Percentiles rank a stretch among this genome's conserved stretches.
These are phyloP conservation scores for Puffinus mauretanicus DNA, from an alignment of 2,113 vertebrate species.

Conservation along the genomic window DNA sequence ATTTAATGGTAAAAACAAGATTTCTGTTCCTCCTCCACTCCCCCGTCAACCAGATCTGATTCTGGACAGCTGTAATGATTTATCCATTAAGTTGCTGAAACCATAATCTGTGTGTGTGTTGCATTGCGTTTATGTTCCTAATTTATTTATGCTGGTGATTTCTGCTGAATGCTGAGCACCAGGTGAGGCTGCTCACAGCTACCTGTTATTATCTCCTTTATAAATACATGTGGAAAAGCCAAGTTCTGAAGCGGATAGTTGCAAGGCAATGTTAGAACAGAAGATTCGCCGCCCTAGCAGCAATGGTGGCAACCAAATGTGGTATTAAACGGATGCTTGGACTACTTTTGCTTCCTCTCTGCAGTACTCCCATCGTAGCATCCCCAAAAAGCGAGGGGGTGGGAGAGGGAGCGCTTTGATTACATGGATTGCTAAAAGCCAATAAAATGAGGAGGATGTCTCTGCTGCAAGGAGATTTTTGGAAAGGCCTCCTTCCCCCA, in stretches of 20 bases:
- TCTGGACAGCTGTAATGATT: neutral
- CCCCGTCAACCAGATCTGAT: neutral
- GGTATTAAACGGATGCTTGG: neutral
- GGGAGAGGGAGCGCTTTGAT: neutral
- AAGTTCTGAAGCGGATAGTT: neutral
- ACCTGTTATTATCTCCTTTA: neutral
- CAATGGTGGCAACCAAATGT: neutral
- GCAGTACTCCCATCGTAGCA: neutral
- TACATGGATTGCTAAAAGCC: neutral
- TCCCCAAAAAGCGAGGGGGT: accelerated
- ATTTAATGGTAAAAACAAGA: neutral
- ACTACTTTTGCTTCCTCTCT: neutral
- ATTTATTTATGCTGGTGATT: neutral
- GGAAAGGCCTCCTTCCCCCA: neutral
- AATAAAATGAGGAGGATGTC: neutral
- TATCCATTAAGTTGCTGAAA: neutral
- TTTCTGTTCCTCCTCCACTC: neutral
- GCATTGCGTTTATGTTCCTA: neutral
- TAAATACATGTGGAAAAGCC: neutral
- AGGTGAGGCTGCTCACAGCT: neutral
- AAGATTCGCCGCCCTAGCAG: neutral
- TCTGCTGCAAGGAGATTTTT: neutral
- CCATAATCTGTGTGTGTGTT: neutral
- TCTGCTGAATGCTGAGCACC: neutral
- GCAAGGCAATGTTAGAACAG: neutral